Conservation (phyloP, 2,888 invertebrate species). For the Leucania comma region DNA sequence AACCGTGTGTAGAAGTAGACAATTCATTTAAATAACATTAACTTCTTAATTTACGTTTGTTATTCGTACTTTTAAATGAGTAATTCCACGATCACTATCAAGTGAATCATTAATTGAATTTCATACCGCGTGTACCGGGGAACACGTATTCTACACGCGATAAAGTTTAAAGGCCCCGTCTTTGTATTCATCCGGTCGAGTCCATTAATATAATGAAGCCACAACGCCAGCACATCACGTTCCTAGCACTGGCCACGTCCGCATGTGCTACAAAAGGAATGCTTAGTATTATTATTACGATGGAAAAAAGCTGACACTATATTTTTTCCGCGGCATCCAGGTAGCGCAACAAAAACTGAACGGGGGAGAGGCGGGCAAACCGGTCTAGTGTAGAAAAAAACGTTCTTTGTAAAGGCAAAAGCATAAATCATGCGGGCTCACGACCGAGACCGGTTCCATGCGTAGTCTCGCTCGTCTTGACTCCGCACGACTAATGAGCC, state of each 20-base stretch:
- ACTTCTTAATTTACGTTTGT: conserved; percentile 34
- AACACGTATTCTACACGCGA: conserved; percentile 81
- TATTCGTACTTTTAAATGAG: conserved; percentile 54
- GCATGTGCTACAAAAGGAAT: conserved; percentile 89
- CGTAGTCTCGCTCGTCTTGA: conserved; percentile 77
- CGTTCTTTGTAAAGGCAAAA: conserved; percentile 81
- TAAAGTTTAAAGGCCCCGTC: conserved; percentile 85
- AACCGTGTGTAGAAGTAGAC: conserved; percentile 11
- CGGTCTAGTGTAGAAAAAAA: conserved; percentile 83
- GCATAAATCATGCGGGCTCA: conserved; percentile 89
- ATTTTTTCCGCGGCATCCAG: conserved; percentile 85
- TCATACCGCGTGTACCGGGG: conserved; percentile 77
- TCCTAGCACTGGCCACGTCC: conserved; percentile 83
- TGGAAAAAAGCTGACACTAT: conserved; percentile 83
- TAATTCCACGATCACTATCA: conserved; percentile 65
- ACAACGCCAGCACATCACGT: conserved; percentile 87
- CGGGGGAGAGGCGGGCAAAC: conserved; percentile 80
- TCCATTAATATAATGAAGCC: conserved; percentile 90
- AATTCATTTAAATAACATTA: conserved; percentile 41
- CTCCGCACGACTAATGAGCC: conserved; percentile 85
- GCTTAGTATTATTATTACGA: conserved; percentile 88
- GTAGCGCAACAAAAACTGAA: conserved; percentile 85
- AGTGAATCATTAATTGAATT: conserved; percentile 78
- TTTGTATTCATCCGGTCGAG: conserved; percentile 88
- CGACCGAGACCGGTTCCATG: conserved; percentile 83